phyloP scores from a whole-genome alignment of 2,113 vertebrate species.

The Numida meleagris region DNA sequence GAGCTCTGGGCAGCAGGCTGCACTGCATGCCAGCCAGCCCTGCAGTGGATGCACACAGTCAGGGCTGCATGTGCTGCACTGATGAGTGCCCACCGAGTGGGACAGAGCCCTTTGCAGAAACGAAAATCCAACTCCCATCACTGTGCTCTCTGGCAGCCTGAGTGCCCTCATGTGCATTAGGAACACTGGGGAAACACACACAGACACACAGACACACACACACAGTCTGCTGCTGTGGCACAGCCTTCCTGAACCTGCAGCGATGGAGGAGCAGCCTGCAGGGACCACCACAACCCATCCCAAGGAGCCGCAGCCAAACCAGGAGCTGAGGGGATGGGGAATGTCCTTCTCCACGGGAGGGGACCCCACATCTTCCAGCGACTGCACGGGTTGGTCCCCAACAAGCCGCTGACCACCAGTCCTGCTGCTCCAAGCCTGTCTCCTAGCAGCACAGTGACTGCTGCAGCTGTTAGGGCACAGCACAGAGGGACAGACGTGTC shows the following conservation, averaged over 20 bases:
- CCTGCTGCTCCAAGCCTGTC: too few species aligned
- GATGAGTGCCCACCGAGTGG: neutral
- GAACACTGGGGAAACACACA: neutral
- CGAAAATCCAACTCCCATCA: neutral
- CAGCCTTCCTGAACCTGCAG: neutral
- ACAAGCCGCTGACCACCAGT: neutral
- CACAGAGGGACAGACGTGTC: accelerated
- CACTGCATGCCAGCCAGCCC: neutral
- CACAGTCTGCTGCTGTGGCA: neutral
- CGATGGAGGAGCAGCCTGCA: neutral
- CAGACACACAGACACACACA: accelerated
- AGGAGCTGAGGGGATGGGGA: accelerated
- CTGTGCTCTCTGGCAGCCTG: neutral
- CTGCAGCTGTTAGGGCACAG: too few species aligned
- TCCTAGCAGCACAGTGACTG: too few species aligned
- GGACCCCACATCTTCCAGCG: too few species aligned
- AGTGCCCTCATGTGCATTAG: neutral
- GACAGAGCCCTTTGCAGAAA: neutral
- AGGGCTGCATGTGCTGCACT: accelerated
- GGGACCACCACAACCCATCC: too few species aligned
- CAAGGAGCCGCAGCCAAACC: accelerated
- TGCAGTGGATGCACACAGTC: neutral
- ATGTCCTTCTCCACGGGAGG: neutral
- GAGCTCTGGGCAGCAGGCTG: too few species aligned
- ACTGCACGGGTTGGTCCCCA: neutral